phyloP scores from a whole-genome alignment of 1,140 invertebrate species.

The Apis dorsata region DNA sequence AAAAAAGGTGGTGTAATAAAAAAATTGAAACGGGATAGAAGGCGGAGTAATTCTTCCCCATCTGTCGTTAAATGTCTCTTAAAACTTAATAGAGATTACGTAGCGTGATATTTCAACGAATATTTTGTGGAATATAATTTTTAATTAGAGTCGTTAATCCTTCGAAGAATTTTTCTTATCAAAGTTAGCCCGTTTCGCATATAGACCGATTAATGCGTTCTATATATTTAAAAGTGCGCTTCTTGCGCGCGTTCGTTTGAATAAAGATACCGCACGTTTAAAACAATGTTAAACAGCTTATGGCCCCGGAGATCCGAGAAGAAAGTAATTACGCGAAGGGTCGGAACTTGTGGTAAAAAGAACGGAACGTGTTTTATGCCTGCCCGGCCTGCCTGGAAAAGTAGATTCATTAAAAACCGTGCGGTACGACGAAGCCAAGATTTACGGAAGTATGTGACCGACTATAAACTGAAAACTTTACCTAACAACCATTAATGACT shows the following conservation, averaged over 20 bases:
- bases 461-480: background rate
- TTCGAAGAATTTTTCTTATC: background rate
- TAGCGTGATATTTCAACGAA: no score
- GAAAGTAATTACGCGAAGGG: constrained; percentile 24
- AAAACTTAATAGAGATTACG: no score
- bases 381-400: background rate
- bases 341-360: background rate
- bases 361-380: constrained; percentile 19
- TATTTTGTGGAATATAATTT: background rate
- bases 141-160: background rate
- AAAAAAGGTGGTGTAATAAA: no score
- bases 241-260: background rate
- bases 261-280: background rate
- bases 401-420: constrained; percentile 14
- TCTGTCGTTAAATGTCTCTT: no score
- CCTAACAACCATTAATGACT: background rate
- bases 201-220: background rate
- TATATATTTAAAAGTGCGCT: background rate
- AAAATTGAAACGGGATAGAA: no score
- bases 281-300: constrained; percentile 16
- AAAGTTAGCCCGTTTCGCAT: background rate
- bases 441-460: constrained; percentile 5
- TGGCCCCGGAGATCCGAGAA: background rate
- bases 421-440: background rate
- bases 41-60: no score